A percentile compares a stretch with the other conserved stretches of the same genome.
These are phyloP conservation scores for Sinocyclocheilus anophthalmus DNA, from an alignment of 2,113 vertebrate species.

Conservation along the genomic window DNA sequence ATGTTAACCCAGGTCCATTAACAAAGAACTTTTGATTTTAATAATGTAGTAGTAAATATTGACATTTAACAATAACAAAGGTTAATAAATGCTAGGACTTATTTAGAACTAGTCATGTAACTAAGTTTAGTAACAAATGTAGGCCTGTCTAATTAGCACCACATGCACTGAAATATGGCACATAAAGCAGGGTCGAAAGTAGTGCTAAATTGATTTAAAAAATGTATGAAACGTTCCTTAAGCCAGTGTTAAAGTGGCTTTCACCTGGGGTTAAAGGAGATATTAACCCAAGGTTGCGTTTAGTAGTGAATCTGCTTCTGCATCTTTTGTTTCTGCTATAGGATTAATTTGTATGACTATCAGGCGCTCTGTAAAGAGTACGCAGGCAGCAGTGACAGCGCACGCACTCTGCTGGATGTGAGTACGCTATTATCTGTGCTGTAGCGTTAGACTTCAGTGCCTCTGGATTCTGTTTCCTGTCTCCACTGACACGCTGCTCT, in stretches of 20 bases:
- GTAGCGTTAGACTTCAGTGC: slow-evolving; percentile 15
- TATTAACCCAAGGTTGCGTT: not conserved
- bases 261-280: not conserved
- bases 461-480: not conserved
- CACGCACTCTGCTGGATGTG: slow-evolving; percentile 86
- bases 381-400: slow-evolving; percentile 90
- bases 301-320: slow-evolving; percentile 24
- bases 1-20: too few species aligned
- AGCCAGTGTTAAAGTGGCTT: not conserved
- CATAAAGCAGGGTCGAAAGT: not conserved
- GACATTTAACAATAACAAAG: too few species aligned
- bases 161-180: not conserved
- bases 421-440: slow-evolving; percentile 68
- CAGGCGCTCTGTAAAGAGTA: slow-evolving; percentile 93
- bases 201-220: not conserved
- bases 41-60: too few species aligned
- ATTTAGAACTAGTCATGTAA: too few species aligned
- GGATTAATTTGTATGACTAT: slow-evolving; percentile 96
- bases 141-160: not conserved
- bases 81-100: too few species aligned
- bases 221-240: not conserved
- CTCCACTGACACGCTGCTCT: slow-evolving; percentile 6
- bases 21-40: too few species aligned
- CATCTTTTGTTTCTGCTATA: slow-evolving; percentile 70
- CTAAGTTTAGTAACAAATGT: too few species aligned